Base-by-base conservation (phyloP, 2,113 vertebrate genomes). In the Megalops atlanticus region DNA sequence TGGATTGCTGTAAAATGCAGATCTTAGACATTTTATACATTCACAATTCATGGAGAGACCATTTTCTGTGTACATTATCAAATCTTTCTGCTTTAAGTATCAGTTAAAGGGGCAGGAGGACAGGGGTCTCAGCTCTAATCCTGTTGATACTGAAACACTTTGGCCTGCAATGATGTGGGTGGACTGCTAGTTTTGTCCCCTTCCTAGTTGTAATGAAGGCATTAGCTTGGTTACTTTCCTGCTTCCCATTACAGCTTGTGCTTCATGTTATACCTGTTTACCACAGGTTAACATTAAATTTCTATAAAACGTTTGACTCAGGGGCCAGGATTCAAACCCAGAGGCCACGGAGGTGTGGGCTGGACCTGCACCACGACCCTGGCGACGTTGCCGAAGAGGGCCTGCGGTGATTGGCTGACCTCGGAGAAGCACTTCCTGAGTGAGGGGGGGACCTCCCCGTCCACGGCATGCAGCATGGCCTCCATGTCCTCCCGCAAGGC, bases 401-500 rank as follows among this genome's bases (percentile, higher is more conserved):
- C 6, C 33, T 35, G 58, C 24, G 8, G n/a, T 24, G 11, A 35
- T 1, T 21, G 12, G 39, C 92, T 88, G 91, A 99, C 98, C 97
- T 99, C 97, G 33, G 89, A 94, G 88, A 99, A 99, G 87, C 95
- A 99, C 89, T 95, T 97, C 89, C 95, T 97, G 74, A 99, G 94
- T 2, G 96, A 95, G 69, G 95, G 89, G 36, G 97, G 98, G 81
- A 98, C 94, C 83, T 97, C 97, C 76, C 97, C 97, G 83, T 99
- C 98, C 87, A 99, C 93, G n/a, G 95, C 89, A 49, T 92, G 96
- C 45, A 99, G 95, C 91, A 98, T 96, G 52, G 93, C 96, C 91
- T 99, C 98, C 91, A 99, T 98, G 84, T 99, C 98, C 84, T 99
- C 98, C 76, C 95, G 96, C 84, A 95, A 89, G 82, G 97, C 95